These are phyloP conservation scores for Andricus quercusramuli DNA, from an alignment of 2,888 invertebrate species.

Conservation along the genomic window DNA sequence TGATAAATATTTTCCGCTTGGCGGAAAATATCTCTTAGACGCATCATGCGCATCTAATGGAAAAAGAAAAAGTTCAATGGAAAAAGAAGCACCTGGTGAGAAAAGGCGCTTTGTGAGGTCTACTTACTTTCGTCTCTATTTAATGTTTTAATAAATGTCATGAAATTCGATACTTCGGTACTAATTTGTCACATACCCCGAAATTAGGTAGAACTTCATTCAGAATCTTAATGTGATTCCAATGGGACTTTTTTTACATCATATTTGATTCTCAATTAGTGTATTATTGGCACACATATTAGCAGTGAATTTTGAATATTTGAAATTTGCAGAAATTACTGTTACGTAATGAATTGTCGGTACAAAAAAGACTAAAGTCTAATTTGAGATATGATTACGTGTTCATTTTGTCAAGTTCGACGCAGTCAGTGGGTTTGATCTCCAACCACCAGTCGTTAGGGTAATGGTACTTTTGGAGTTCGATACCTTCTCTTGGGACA, in stretches of 20 bases:
- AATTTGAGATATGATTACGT: constrained; percentile 57
- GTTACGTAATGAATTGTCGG: not conserved
- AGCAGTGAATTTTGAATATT: not conserved
- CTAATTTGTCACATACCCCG: no score
- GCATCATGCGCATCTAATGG: no score
- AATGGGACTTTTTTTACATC: not conserved
- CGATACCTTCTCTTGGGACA: constrained; percentile 81
- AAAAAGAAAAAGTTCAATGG: no score
- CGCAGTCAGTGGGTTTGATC: constrained; percentile 77
- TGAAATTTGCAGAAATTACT: not conserved
- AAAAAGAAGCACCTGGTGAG: no score
- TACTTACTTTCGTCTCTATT: no score
- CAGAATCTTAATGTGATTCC: no score
- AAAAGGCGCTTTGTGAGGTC: no score
- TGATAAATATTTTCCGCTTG: no score
- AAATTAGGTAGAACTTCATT: no score
- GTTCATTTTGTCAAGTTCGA: constrained; percentile 63
- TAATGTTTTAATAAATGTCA: no score
- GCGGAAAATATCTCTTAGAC: no score
- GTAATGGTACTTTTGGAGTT: constrained; percentile 82
- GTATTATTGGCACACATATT: not conserved
- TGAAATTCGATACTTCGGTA: no score
- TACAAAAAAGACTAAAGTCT: not conserved
- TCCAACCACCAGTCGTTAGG: constrained; percentile 82
- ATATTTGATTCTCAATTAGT: not conserved